Percentiles rank a stretch among this genome's conserved stretches.
phyloP scores from a whole-genome alignment of 2,888 invertebrate species.

The Drosophila helvetica region DNA sequence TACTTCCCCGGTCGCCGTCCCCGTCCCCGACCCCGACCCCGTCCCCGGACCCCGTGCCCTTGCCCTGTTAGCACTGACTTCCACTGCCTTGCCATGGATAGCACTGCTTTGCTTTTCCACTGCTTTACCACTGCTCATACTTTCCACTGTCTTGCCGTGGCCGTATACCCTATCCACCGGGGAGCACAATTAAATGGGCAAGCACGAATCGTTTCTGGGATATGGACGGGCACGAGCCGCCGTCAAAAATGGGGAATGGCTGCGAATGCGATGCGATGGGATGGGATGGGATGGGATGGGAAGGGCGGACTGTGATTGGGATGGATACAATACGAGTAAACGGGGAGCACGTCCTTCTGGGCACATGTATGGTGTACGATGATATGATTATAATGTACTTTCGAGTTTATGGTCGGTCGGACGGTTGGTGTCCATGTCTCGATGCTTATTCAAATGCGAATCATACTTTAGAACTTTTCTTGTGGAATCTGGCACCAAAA shows the following conservation, averaged over 20 bases:
- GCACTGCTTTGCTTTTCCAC: background rate
- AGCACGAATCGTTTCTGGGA: conserved; percentile 41
- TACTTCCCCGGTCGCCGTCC: too few species aligned
- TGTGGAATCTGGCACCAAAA: background rate
- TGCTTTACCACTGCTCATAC: background rate
- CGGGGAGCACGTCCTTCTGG: background rate
- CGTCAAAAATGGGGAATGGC: background rate
- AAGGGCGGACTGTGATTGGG: background rate
- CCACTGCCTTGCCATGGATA: background rate
- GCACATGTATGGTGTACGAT: background rate
- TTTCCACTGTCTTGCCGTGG: conserved; percentile 1
- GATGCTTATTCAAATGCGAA: conserved; percentile 33
- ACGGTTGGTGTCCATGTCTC: background rate
- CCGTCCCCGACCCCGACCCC: background rate
- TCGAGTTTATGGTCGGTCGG: background rate
- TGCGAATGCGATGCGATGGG: background rate
- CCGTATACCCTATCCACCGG: conserved; percentile 28
- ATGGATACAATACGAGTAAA: background rate
- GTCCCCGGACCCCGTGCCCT: too few species aligned
- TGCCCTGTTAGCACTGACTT: too few species aligned
- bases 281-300: background rate
- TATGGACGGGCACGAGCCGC: conserved; percentile 16
- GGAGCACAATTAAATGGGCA: conserved; percentile 64
- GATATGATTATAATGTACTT: background rate
- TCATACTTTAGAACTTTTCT: conserved; percentile 29